Percentiles rank a stretch among this genome's conserved stretches.
These are phyloP conservation scores for Parnassius smintheus DNA, from an alignment of 2,888 invertebrate species.

Conservation along the genomic window DNA sequence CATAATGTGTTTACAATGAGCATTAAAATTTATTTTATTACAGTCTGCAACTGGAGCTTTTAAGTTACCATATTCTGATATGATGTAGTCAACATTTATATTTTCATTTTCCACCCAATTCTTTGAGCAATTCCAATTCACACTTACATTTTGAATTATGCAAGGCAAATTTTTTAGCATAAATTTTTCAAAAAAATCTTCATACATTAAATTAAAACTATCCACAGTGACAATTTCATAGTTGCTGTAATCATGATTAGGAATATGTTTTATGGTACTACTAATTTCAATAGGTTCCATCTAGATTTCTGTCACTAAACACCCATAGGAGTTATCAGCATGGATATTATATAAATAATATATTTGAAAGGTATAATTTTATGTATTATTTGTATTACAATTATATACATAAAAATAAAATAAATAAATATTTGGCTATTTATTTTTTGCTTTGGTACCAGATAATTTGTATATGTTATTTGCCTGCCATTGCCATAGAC, in stretches of 20 bases:
- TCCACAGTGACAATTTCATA: slow-evolving; percentile 33
- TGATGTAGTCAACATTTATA: slow-evolving; percentile 84
- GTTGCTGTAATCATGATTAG: slow-evolving; percentile 22
- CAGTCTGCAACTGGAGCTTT: slow-evolving; percentile 92
- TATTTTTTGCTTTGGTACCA: too few species aligned
- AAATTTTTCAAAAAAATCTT: slow-evolving; percentile 81
- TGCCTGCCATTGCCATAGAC: too few species aligned
- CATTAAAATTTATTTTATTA: slow-evolving; percentile 85
- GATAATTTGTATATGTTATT: too few species aligned
- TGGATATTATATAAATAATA: too few species aligned
- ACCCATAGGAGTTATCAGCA: too few species aligned
- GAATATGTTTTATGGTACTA: slow-evolving; percentile 14
- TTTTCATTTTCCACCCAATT: slow-evolving; percentile 81
- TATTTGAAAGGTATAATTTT: too few species aligned
- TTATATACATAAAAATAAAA: too few species aligned
- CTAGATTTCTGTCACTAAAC: too few species aligned
- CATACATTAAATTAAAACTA: slow-evolving; percentile 56
- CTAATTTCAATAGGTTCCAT: slow-evolving; percentile 44
- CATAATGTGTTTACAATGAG: slow-evolving; percentile 87
- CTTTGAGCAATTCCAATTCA: slow-evolving; percentile 83
- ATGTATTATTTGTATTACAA: too few species aligned
- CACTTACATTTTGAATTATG: slow-evolving; percentile 83
- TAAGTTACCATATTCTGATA: slow-evolving; percentile 81
- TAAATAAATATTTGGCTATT: too few species aligned
- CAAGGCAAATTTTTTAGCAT: slow-evolving; percentile 81